Evolutionary conservation across 2,888 invertebrate genomes (phyloP).

Genomic region (Itoplectis maculator): DNA sequence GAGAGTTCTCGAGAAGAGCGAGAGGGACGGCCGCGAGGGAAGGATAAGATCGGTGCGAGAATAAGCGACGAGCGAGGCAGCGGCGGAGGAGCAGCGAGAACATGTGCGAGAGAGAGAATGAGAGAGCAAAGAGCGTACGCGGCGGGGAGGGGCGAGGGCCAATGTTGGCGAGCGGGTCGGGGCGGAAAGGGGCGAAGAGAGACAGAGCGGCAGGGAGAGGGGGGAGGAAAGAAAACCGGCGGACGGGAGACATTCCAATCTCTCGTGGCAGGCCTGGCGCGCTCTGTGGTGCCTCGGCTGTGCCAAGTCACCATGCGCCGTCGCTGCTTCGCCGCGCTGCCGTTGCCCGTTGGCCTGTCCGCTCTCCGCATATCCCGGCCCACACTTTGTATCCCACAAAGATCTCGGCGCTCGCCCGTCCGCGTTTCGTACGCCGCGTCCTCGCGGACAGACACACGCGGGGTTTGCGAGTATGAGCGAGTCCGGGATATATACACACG

Average conservation of each 20-base stretch:
- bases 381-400: constrained; percentile 53
- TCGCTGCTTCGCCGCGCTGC: constrained; percentile 59
- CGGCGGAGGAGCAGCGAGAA: constrained; percentile 60
- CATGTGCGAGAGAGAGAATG: constrained; percentile 43
- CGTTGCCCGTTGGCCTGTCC: constrained; percentile 60
- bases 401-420: constrained; percentile 53
- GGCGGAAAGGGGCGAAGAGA: constrained; percentile 16
- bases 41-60: constrained; percentile 65
- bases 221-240: constrained; percentile 52
- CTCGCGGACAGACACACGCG: constrained; percentile 24
- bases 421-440: constrained; percentile 35
- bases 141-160: constrained; percentile 6
- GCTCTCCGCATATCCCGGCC: constrained; percentile 51
- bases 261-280: constrained; percentile 79
- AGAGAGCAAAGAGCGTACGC: not conserved
- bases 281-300: constrained; percentile 62
- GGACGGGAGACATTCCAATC: constrained; percentile 84
- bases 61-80: constrained; percentile 55
- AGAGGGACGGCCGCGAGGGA: constrained; percentile 53
- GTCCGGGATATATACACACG: not conserved
- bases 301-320: constrained; percentile 9
- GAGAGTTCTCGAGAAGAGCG: constrained; percentile 6
- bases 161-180: not conserved
- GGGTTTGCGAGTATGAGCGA: constrained; percentile 21
- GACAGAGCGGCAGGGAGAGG: constrained; percentile 30